Conservation (phyloP, 2,113 vertebrate genomes). For the Ammodytes dubius region DNA sequence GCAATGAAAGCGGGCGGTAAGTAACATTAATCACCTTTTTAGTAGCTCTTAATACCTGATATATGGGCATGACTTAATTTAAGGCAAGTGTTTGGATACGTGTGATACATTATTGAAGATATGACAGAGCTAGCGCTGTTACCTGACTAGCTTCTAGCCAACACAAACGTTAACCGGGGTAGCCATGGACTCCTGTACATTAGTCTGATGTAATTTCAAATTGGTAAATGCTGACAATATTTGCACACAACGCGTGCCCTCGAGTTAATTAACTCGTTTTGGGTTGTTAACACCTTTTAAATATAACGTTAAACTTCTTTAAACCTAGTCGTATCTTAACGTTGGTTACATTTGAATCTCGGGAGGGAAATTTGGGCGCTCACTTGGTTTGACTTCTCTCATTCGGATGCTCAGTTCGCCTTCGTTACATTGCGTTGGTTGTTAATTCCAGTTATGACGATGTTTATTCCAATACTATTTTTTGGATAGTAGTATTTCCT, state of each 20-base stretch:
- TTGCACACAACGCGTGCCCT: background rate
- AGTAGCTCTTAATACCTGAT: background rate
- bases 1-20: slow-evolving; percentile 89
- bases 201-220: slow-evolving; percentile 8
- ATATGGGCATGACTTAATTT: rapidly evolving
- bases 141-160: slow-evolving; percentile 5
- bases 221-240: background rate
- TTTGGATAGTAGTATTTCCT: rapidly evolving
- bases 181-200: background rate
- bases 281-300: background rate
- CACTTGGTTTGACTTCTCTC: slow-evolving; percentile 48
- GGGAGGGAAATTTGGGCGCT: slow-evolving; percentile 86
- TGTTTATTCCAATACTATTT: background rate
- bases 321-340: background rate
- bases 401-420: background rate
- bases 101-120: background rate
- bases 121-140: slow-evolving; percentile 3
- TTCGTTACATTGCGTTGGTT: background rate
- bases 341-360: slow-evolving; percentile 17
- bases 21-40: slow-evolving; percentile 43
- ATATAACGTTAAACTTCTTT: background rate
- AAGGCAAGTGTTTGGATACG: background rate
- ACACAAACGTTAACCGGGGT: slow-evolving; percentile 21
- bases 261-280: rapidly evolving
- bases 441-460: too few species aligned